Evolutionary conservation across 2,113 vertebrate genomes (phyloP).

Genomic region (Dicaeum eximium): DNA sequence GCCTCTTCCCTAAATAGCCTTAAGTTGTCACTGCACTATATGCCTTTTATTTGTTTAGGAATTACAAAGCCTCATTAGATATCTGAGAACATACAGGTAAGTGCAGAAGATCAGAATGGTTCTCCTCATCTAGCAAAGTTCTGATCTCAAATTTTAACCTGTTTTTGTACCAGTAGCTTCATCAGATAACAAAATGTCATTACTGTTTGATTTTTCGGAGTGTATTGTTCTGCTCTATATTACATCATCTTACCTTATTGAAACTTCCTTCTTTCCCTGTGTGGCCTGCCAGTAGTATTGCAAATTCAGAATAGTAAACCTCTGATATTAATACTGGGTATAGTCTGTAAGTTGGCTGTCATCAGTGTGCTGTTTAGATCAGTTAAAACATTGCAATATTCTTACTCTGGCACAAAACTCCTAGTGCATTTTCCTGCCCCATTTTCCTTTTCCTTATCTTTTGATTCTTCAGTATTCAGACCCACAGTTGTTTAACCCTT

Average conservation of each 20-base stretch:
- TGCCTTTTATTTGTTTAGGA: slow-evolving; percentile 46
- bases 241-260: not conserved
- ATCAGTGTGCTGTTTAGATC: not conserved
- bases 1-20: not conserved
- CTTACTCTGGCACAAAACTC: slow-evolving; percentile 4
- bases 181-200: not conserved
- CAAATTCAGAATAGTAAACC: not conserved
- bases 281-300: slow-evolving; percentile 25
- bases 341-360: not conserved
- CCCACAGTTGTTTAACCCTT: not conserved
- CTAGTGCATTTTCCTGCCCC: slow-evolving; percentile 28
- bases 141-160: slow-evolving; percentile 47
- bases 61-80: slow-evolving; percentile 38
- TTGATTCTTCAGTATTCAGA: slow-evolving; percentile 2
- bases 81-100: slow-evolving; percentile 60
- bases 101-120: slow-evolving; percentile 59
- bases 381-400: not conserved
- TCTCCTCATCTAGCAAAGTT: slow-evolving; percentile 31
- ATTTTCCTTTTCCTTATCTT: slow-evolving; percentile 16
- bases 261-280: slow-evolving; percentile 9
- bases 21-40: not conserved
- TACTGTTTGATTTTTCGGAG: not conserved
- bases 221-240: slow-evolving; percentile 24
- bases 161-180: slow-evolving; percentile 15
- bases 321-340: not conserved